These are phyloP conservation scores for Apis florea DNA, from an alignment of 1,140 invertebrate genomes.

Conservation along the genomic window DNA sequence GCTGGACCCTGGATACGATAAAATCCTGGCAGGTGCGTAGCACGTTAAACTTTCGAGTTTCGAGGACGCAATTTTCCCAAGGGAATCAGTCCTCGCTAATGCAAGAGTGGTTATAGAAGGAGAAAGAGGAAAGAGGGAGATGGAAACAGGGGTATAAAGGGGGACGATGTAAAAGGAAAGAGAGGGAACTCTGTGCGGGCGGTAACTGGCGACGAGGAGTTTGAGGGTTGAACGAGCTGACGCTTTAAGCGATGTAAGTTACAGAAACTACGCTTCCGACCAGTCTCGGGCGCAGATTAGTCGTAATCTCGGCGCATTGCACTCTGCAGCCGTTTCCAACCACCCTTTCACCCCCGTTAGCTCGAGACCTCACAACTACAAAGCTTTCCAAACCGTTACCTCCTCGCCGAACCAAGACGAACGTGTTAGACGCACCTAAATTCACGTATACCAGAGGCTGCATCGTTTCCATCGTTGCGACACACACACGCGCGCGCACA, in stretches of 20 bases:
- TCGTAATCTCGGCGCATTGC: conserved; percentile 68
- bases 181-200: conserved; percentile 17
- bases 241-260: conserved; percentile 68
- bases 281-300: conserved; percentile 67
- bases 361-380: conserved; percentile 41
- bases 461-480: neutral
- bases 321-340: conserved; percentile 47
- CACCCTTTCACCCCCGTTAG: neutral
- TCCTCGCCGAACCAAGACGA: conserved; percentile 46
- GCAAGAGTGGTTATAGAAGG: conserved; percentile 31
- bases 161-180: neutral
- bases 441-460: conserved; percentile 20
- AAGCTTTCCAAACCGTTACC: conserved; percentile 48
- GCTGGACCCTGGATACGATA: neutral
- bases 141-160: neutral
- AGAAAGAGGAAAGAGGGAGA: neutral
- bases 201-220: conserved; percentile 42
- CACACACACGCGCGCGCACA: neutral
- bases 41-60: conserved; percentile 54
- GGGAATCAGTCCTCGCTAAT: conserved; percentile 60
- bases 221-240: conserved; percentile 62
- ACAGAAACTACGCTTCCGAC: conserved; percentile 62
- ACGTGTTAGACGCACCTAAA: conserved; percentile 31
- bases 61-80: conserved; percentile 56
- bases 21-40: conserved; percentile 15